These are phyloP conservation scores for Porites divaricata DNA, from an alignment of 92 coral and sea anemone species.

Conservation along the genomic window DNA sequence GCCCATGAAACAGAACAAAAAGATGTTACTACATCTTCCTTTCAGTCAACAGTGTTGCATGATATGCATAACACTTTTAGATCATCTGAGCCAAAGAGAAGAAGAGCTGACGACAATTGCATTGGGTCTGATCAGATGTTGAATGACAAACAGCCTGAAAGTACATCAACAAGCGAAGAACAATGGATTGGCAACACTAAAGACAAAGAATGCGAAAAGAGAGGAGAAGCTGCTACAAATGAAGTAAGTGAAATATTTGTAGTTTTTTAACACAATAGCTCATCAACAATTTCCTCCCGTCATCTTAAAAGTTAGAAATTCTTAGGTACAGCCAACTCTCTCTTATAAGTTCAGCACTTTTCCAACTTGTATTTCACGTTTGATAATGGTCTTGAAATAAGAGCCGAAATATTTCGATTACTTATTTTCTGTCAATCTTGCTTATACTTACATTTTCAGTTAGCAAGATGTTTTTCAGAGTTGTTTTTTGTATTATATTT, in stretches of 20 bases:
- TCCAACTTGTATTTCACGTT: no score
- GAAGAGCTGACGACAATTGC: conserved; percentile 6
- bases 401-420: no score
- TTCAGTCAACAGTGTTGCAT: not conserved
- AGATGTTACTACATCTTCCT: not conserved
- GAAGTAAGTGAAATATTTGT: conserved; percentile 1
- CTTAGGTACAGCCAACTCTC: no score
- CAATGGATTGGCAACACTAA: not conserved
- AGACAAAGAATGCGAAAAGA: not conserved
- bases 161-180: conserved; percentile 5
- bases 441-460: no score
- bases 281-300: no score
- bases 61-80: not conserved
- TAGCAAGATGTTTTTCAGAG: no score
- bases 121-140: not conserved
- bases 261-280: no score
- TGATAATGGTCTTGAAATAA: no score
- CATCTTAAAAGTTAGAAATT: no score
- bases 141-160: not conserved
- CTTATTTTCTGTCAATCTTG: no score
- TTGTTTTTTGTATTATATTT: no score
- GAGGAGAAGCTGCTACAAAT: not conserved
- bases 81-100: conserved; percentile 11
- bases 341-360: no score
- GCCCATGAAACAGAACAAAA: not conserved